Conservation (phyloP, 2,888 invertebrate genomes). For the Scaptomyza reducta region DNA sequence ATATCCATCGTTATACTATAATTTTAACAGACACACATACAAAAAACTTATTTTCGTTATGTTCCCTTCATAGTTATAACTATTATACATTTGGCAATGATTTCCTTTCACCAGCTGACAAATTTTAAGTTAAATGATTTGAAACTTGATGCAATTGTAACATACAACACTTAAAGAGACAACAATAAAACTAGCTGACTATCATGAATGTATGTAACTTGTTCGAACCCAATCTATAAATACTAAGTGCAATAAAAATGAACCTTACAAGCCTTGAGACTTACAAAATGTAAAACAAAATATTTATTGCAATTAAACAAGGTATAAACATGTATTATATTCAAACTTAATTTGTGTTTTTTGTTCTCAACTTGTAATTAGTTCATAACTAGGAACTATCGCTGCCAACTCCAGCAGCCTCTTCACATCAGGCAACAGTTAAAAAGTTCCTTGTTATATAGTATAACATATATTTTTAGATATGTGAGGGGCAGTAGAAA, state of each 20-base stretch:
- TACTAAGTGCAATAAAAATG: constrained; percentile 51
- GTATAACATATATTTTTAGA: constrained; percentile 4
- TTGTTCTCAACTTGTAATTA: not conserved
- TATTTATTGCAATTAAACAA: constrained; percentile 71
- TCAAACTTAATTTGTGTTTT: constrained; percentile 34
- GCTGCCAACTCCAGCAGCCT: not conserved
- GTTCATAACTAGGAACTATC: constrained; percentile 13
- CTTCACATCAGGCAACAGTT: constrained; percentile 11
- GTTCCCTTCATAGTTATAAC: constrained; percentile 40
- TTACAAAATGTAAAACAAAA: constrained; percentile 69
- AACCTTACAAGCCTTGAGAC: constrained; percentile 69
- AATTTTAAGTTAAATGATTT: constrained; percentile 34
- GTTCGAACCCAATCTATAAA: constrained; percentile 45
- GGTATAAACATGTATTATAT: constrained; percentile 72
- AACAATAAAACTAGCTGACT: not conserved
- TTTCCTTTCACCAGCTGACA: constrained; percentile 59
- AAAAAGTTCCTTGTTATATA: not conserved
- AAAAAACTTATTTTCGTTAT: constrained; percentile 23
- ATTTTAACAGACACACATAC: constrained; percentile 23
- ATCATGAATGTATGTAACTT: constrained; percentile 26
- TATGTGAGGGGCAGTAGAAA: constrained; percentile 2
- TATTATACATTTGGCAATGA: constrained; percentile 52
- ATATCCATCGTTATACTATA: constrained; percentile 2
- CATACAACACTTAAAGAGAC: constrained; percentile 36
- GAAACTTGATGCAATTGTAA: constrained; percentile 51